Conservation (phyloP, 2,888 invertebrate genomes). For the Gordius sp. region DNA sequence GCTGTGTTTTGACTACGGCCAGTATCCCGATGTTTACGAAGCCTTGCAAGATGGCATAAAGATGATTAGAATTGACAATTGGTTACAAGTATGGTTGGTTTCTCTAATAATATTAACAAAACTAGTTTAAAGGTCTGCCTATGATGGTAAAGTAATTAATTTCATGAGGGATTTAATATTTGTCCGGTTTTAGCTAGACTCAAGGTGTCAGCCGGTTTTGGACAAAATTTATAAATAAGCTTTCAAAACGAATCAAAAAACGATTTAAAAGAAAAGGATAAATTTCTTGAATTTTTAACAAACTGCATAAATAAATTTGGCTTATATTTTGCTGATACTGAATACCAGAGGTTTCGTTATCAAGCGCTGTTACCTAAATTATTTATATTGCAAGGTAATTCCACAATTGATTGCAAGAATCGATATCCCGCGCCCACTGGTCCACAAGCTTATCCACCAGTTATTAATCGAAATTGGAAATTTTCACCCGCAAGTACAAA, state of each 20-base stretch:
- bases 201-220: too few relatives aligned
- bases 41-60: constrained; percentile 69
- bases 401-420: constrained; percentile 92
- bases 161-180: too few relatives aligned
- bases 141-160: too few relatives aligned
- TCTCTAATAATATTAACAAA: too few relatives aligned
- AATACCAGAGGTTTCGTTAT: background rate
- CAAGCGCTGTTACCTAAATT: constrained; percentile 11
- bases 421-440: constrained; percentile 62
- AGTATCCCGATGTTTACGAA: constrained; percentile 68
- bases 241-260: too few relatives aligned
- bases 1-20: constrained; percentile 90
- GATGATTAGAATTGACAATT: constrained; percentile 79
- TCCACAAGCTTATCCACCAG: constrained; percentile 66
- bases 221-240: too few relatives aligned
- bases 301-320: too few relatives aligned
- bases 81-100: constrained; percentile 88
- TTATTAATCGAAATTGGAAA: constrained; percentile 83
- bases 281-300: too few relatives aligned
- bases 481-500: constrained; percentile 71
- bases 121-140: too few relatives aligned
- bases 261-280: too few relatives aligned
- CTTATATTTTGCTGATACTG: too few relatives aligned
- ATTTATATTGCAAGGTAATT: constrained; percentile 41
- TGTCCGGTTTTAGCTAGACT: too few relatives aligned